Evolutionary conservation across 2,113 vertebrate genomes (phyloP), one percentile per base, ranked within the genome.

Genomic region (Cisticola juncidis): DNA sequence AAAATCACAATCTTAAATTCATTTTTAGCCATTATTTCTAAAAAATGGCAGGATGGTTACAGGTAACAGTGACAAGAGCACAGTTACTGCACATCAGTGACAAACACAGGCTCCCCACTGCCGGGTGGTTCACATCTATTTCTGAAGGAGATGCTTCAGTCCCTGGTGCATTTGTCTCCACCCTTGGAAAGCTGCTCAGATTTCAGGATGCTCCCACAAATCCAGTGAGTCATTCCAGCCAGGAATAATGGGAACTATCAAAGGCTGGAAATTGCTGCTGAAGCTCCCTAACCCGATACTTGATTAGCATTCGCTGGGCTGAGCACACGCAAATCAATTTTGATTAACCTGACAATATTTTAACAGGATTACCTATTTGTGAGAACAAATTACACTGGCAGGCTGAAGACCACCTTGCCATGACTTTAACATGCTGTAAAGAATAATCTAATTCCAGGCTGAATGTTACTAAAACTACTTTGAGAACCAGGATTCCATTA

Each of bases 321-420:
- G 97, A 94, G 91, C 86, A 93, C 81, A 87, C 42, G 42, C 92
- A 95, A 97, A 97, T 97, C 96, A 97, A 97, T 98, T 98, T 94
- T 95, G 96, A 97, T 98, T 98, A 98, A 94, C 92, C 68, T 95
- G 92, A 96, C 94, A 96, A 93, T 97, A 97, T 96, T 97, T 97
- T 98, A 97, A 98, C 95, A 88, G 94, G 87, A 96, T 98, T 97
- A 97, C 70, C 50, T 95, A 86, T 94, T 96, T 94, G 76, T 90
- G 95, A 96, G 87, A 91, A 81, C 86, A 96, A 98, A 97, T 97
- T 96, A 90, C 91, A 82, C 96, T 97, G 62, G 48, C 86, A 92
- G 96, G 83, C 92, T 92, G 90, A 96, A 94, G 93, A 93, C 87
- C 84, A 96, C 94, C 79, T 97, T 97, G 90, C 64, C 74, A 86